These are phyloP conservation scores for Ginglymostoma cirratum DNA, from an alignment of 2,113 vertebrate species.

Conservation along the genomic window DNA sequence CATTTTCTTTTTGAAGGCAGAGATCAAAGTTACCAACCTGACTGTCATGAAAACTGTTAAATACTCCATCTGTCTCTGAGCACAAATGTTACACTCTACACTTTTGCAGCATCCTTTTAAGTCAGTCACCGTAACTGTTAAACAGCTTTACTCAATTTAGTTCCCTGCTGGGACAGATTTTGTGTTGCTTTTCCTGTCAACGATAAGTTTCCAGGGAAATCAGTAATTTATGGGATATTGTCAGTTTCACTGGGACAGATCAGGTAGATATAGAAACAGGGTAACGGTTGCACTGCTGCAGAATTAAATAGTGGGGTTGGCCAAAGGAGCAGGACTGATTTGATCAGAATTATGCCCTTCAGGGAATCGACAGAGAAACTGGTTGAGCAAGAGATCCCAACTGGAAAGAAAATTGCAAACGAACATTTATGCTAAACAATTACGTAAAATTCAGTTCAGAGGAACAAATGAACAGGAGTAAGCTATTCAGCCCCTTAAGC, in stretches of 20 bases:
- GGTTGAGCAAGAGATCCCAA: not conserved
- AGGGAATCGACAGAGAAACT: not conserved
- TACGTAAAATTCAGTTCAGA: not conserved
- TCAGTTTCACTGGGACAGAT: not conserved
- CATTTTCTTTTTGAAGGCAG: not conserved
- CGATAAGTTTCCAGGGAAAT: not conserved
- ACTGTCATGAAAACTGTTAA: constrained; percentile 27
- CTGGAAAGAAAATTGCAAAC: not conserved
- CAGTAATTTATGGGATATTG: not conserved
- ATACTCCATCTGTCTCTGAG: constrained; percentile 26
- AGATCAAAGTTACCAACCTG: constrained; percentile 22
- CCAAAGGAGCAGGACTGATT: not conserved
- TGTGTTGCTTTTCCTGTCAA: not conserved
- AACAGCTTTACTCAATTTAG: not conserved
- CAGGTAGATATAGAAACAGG: not conserved
- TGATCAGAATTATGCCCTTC: not conserved
- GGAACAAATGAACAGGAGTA: too few relatives aligned
- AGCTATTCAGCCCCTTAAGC: too few relatives aligned
- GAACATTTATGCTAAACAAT: not conserved
- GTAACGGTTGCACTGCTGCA: not conserved
- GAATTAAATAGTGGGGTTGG: not conserved
- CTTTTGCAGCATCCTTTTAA: not conserved
- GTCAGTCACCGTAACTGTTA: not conserved
- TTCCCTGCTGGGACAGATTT: not conserved
- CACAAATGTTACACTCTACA: not conserved